Percentiles rank a stretch among this genome's conserved stretches.
Evolutionary conservation across 2,113 vertebrate genomes (phyloP).

Genomic region (Spea multiplicata): DNA sequence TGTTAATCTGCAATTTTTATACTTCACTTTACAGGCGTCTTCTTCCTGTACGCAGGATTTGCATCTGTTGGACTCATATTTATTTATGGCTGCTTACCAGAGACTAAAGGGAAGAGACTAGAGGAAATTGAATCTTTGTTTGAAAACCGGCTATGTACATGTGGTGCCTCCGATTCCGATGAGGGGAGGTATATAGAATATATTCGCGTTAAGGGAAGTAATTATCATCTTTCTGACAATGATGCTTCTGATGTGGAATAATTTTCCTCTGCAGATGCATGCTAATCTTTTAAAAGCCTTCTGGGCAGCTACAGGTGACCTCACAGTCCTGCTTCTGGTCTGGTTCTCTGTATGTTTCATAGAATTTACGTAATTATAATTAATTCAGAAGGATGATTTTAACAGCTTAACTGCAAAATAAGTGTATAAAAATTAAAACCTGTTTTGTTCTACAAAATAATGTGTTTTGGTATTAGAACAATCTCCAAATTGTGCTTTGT

Average conservation of each 20-base stretch:
- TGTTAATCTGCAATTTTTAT: neutral
- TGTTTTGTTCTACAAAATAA: neutral
- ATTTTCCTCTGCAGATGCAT: slow-evolving; percentile 58
- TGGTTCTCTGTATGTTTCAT: slow-evolving; percentile 63
- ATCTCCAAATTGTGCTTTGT: slow-evolving; percentile 14
- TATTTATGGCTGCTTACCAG: slow-evolving; percentile 91
- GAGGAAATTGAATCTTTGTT: slow-evolving; percentile 97
- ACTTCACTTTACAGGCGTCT: slow-evolving; percentile 76
- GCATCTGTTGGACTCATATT: slow-evolving; percentile 85
- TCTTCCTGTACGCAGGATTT: slow-evolving; percentile 92
- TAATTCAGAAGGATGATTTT: slow-evolving; percentile 46
- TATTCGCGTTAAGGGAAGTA: slow-evolving; percentile 97
- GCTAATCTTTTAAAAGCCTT: slow-evolving; percentile 63
- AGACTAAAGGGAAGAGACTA: slow-evolving; percentile 91
- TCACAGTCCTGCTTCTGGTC: slow-evolving; percentile 70
- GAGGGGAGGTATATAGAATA: slow-evolving; percentile 96
- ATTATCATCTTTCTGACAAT: slow-evolving; percentile 98
- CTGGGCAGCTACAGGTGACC: slow-evolving; percentile 64
- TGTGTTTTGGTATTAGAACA: neutral
- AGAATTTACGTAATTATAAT: slow-evolving; percentile 56
- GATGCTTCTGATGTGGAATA: slow-evolving; percentile 96
- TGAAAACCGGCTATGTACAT: slow-evolving; percentile 88
- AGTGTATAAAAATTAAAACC: neutral
- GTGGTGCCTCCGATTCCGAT: slow-evolving; percentile 86
- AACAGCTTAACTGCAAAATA: slow-evolving; percentile 32